Evolutionary conservation across 2,888 invertebrate species (phyloP).

Genomic region (Megalurothrips usitatus): DNA sequence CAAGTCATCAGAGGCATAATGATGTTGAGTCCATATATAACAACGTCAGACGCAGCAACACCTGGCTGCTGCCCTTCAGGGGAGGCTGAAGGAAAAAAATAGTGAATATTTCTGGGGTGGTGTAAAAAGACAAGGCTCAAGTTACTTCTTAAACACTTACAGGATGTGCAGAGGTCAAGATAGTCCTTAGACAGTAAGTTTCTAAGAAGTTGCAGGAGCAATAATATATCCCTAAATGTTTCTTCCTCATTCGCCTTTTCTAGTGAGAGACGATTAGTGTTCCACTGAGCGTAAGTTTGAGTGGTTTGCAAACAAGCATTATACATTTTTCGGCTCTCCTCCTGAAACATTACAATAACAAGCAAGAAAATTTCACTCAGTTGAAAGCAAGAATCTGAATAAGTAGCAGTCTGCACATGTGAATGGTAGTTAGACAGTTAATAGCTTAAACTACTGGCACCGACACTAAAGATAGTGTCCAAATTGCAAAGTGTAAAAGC

Average conservation of each 20-base stretch:
- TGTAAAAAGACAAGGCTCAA: background rate
- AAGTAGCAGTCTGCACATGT: too few relatives aligned
- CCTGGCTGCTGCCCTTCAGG: conserved; percentile 40
- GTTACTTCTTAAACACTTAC: conserved; percentile 31
- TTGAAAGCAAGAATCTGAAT: too few relatives aligned
- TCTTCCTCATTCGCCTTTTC: conserved; percentile 69
- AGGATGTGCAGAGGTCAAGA: conserved; percentile 37
- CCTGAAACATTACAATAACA: conserved; percentile 47
- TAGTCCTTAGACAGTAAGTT: conserved; percentile 54
- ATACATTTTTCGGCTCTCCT: conserved; percentile 61
- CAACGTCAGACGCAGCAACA: conserved; percentile 57
- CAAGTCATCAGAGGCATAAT: conserved; percentile 69
- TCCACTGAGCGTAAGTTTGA: conserved; percentile 64
- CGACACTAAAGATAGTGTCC: too few relatives aligned
- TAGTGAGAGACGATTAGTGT: conserved; percentile 57
- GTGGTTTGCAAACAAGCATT: conserved; percentile 64
- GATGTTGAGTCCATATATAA: conserved; percentile 63
- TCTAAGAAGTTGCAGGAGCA: conserved; percentile 71
- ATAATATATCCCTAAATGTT: conserved; percentile 67
- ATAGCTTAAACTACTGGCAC: too few relatives aligned
- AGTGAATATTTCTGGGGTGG: background rate
- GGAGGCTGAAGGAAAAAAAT: conserved; percentile 18
- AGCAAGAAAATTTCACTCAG: background rate
- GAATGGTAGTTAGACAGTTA: too few relatives aligned
- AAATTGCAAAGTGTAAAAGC: too few relatives aligned